phyloP scores from a whole-genome alignment of 2,888 invertebrate genomes.

The Gari tellinella region DNA sequence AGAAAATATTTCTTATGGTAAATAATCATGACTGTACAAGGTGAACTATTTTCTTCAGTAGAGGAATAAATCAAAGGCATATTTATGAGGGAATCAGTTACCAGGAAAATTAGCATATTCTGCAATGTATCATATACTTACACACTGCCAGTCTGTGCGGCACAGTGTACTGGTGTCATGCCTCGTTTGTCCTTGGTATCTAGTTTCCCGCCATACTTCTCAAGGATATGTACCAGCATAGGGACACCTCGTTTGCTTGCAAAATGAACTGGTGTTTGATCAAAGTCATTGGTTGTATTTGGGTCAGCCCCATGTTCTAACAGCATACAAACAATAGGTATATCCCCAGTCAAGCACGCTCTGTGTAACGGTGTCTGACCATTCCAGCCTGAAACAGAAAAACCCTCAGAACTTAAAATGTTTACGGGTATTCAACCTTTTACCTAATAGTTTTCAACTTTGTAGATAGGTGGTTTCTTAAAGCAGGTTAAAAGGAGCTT shows the following conservation, averaged over 20 bases:
- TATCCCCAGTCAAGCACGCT: constrained; percentile 79
- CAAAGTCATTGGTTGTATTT: constrained; percentile 76
- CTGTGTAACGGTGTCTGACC: constrained; percentile 80
- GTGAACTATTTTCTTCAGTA: too few relatives aligned
- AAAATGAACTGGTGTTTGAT: constrained; percentile 82
- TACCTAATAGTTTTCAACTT: too few relatives aligned
- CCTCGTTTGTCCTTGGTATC: constrained; percentile 74
- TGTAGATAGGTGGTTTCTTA: too few relatives aligned
- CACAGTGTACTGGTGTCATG: constrained; percentile 76
- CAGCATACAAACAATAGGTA: constrained; percentile 69
- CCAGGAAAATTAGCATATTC: too few relatives aligned
- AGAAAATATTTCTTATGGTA: too few relatives aligned
- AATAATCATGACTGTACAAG: too few relatives aligned
- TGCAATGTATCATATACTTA: constrained; percentile 62
- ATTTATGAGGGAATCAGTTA: too few relatives aligned
- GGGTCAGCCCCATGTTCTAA: constrained; percentile 78
- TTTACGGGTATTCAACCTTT: too few relatives aligned
- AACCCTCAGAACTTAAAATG: not conserved
- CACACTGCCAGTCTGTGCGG: constrained; percentile 82
- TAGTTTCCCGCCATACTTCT: constrained; percentile 75
- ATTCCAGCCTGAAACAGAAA: constrained; percentile 77
- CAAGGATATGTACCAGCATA: constrained; percentile 71
- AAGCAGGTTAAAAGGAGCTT: too few relatives aligned
- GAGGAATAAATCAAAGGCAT: too few relatives aligned
- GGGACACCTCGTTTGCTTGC: constrained; percentile 81